Evolutionary conservation across 2,888 invertebrate species (phyloP), one percentile per base, ranked within the genome.

Genomic region (Heteropelma amictum): DNA sequence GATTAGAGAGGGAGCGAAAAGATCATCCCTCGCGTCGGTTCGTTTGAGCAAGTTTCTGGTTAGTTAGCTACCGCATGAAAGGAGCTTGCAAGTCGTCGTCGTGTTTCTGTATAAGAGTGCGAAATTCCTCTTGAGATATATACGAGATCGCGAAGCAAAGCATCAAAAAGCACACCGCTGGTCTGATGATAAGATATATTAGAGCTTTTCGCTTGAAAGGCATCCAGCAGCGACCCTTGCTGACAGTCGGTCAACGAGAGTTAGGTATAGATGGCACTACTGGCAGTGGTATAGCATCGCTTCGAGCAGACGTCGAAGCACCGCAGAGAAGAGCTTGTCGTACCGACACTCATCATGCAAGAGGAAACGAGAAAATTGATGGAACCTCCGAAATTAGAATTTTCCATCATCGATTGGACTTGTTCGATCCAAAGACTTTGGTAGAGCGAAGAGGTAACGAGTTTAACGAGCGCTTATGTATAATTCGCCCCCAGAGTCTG

Each of bases 221-320:
- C 69, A 70, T n/a, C 23, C 19, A 12, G 35, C 45, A 58, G 33
- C 56, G 45, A 58, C 68, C 33, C 53, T 69, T 73, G 58, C 53
- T 33, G 45, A 74, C 53, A 33, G 60, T 74, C 69, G 65, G 74
- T 65, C 74, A 74, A 70, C 35, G 23, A 30, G 70, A 35, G 64
- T 64, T 35, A 33, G n/a, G 23, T 60, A 38, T 70, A 58, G 58
- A 63, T 63, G 58, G 53, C 69, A 53, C 53, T 65, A 70, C 53
- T 12, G 7, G 19, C 58, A 56, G 60, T 70, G 60, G 47, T 70
- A 60, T 21, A 58, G 53, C 47, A 21, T 26, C 21, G 60, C 54
- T 69, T 58, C 30, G 73, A 42, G 53, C 30, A 30, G 60, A 54
- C 60, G 23, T 47, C 30, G n/a, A n/a, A 53, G 38, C 64, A 35